Evolutionary conservation across 1,140 invertebrate species (phyloP), one percentile per base, ranked within the genome.

Genomic region (Drosophila orena): DNA sequence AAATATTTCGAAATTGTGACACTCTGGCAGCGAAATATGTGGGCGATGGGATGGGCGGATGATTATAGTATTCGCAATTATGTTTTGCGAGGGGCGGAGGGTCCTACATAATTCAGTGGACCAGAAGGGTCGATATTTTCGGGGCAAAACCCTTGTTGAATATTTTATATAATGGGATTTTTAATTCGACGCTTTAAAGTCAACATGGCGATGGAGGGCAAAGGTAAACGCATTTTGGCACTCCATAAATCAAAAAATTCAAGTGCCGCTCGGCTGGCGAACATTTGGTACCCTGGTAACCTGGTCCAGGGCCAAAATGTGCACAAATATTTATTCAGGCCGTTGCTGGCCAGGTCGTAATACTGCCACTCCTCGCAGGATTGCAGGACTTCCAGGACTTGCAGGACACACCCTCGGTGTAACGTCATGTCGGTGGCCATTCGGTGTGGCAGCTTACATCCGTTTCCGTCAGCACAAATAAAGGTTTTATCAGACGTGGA

Each of bases 401-500:
- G 20, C 44, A 34, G 55, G 35, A 44, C 24, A 24, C 54, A 78
- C 68, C 68, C 77, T 58, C 55, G 58, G 61, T 37, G 30, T 30
- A 30, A 58, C 60, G 71, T 57, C 84, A 79, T 84, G 76, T 83
- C 84, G 68, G 79, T 79, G 83, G 71, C 75, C 84, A 89, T 83
- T 89, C 76, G 56, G 20, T 43, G 20, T 79, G 84, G 84, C 83
- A 88, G 83, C 73, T 72, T 79, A 88, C 83, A 79, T 88, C 83
- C 84, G 83, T 88, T 88, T 88, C 83, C 83, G 84, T 89, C 66
- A 78, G 76, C 84, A 49, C 79, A 70, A 75, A 72, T 79, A 89
- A 89, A 69, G 83, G 79, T 83, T 79, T 88, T 88, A 88, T 89
- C 83, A 84, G 79, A 88, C 86, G 72, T 34, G 83, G 83, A 72